phyloP scores from a whole-genome alignment of 2,797 vertebrate species.

The Euthynnus affinis region DNA sequence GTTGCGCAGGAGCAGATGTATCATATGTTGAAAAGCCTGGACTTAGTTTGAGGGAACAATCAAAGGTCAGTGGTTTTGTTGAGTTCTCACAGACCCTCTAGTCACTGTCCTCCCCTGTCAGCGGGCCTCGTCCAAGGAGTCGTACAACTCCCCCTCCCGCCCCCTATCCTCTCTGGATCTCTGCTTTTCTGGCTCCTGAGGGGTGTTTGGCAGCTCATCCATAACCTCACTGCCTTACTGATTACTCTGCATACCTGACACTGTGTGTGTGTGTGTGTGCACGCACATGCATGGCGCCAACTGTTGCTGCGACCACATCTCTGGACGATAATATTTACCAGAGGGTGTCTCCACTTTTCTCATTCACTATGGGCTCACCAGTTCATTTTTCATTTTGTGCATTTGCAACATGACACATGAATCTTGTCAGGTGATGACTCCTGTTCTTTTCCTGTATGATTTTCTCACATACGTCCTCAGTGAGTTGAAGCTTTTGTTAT shows the following conservation, averaged over 20 bases:
- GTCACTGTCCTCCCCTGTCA: constrained; percentile 33
- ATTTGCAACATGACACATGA: constrained; percentile 1
- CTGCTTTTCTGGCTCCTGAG: constrained; percentile 39
- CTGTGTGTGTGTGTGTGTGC: constrained; percentile 14
- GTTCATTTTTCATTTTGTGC: constrained; percentile 1
- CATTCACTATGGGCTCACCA: neutral
- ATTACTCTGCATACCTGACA: constrained; percentile 65
- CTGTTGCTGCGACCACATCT: constrained; percentile 35
- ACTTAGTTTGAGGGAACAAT: constrained; percentile 40
- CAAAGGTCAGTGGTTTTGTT: constrained; percentile 41
- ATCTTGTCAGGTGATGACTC: constrained; percentile 8
- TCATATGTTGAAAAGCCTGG: constrained; percentile 37
- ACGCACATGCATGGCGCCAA: constrained; percentile 15
- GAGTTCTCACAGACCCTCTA: constrained; percentile 39
- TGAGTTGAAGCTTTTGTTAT: neutral
- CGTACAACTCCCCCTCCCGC: neutral
- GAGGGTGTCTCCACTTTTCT: constrained; percentile 23
- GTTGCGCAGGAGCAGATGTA: constrained; percentile 58
- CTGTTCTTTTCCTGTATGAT: neutral
- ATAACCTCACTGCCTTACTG: constrained; percentile 48
- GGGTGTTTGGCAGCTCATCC: constrained; percentile 56
- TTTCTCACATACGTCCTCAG: neutral
- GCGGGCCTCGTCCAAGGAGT: constrained; percentile 1
- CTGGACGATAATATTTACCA: constrained; percentile 40
- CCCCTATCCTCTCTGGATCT: neutral